Percentiles rank a stretch among this genome's conserved stretches.
Conservation (phyloP, 1,140 invertebrate genomes). For the Megalopta genalis region DNA sequence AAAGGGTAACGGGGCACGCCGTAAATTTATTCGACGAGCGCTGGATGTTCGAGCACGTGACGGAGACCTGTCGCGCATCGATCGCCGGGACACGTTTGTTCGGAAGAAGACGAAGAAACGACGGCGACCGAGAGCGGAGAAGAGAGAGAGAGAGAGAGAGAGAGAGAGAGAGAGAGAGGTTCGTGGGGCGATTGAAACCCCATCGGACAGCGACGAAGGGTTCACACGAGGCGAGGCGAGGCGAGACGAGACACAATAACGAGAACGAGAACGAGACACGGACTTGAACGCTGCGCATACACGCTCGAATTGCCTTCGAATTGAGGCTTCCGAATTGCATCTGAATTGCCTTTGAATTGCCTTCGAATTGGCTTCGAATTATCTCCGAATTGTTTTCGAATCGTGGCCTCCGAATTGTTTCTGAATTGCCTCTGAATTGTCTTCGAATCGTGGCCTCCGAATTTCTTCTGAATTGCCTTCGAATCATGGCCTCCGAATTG, state of each 20-base stretch:
- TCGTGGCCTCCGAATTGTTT: too few relatives aligned
- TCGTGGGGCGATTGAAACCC: constrained; percentile 48
- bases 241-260: constrained; percentile 7
- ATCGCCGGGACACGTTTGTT: constrained; percentile 19
- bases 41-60: constrained; percentile 33
- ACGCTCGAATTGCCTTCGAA: too few relatives aligned
- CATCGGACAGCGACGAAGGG: constrained; percentile 29
- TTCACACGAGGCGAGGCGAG: constrained; percentile 17
- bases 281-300: too few relatives aligned
- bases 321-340: too few relatives aligned
- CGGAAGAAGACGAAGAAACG: constrained; percentile 48
- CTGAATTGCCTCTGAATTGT: too few relatives aligned
- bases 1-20: background rate
- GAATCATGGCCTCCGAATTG: too few relatives aligned
- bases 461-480: too few relatives aligned
- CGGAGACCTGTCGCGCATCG: constrained; percentile 40
- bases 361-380: too few relatives aligned
- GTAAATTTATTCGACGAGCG: constrained; percentile 4
- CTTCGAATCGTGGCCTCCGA: too few relatives aligned
- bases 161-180: background rate
- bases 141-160: too few relatives aligned
- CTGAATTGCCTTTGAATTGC: too few relatives aligned
- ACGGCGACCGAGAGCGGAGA: constrained; percentile 6
- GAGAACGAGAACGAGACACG: constrained; percentile 7
- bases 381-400: too few relatives aligned